phyloP scores from a whole-genome alignment of 2,113 vertebrate species.

The Aepyceros melampus region DNA sequence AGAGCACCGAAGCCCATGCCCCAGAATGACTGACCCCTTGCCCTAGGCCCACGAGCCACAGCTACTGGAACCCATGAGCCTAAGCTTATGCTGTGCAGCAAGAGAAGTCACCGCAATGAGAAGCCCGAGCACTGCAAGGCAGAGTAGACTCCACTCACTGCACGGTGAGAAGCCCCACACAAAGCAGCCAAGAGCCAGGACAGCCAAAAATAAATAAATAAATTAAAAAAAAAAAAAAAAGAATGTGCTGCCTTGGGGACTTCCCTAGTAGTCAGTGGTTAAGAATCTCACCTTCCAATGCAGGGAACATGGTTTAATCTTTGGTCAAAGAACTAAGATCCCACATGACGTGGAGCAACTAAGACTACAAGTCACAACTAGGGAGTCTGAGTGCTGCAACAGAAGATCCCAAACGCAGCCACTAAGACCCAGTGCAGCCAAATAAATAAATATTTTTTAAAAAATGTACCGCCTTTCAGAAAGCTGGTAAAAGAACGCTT shows the following conservation, averaged over 20 bases:
- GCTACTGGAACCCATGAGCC: not conserved
- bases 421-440: not conserved
- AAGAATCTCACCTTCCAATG: not conserved
- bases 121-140: not conserved
- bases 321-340: not conserved
- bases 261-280: not conserved
- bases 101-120: not conserved
- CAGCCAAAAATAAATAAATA: not conserved
- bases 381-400: not conserved
- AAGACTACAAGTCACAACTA: not conserved
- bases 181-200: not conserved
- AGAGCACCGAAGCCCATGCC: not conserved
- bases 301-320: not conserved
- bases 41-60: rapidly evolving
- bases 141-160: not conserved
- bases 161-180: not conserved
- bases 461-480: not conserved
- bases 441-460: not conserved
- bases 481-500: not conserved
- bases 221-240: not conserved
- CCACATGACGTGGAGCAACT: not conserved
- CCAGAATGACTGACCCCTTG: not conserved
- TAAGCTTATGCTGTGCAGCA: not conserved
- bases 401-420: not conserved
- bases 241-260: not conserved